Evolutionary conservation across 1,140 invertebrate species (phyloP), one percentile per base, ranked within the genome.

Genomic region (Theocolax elegans): DNA sequence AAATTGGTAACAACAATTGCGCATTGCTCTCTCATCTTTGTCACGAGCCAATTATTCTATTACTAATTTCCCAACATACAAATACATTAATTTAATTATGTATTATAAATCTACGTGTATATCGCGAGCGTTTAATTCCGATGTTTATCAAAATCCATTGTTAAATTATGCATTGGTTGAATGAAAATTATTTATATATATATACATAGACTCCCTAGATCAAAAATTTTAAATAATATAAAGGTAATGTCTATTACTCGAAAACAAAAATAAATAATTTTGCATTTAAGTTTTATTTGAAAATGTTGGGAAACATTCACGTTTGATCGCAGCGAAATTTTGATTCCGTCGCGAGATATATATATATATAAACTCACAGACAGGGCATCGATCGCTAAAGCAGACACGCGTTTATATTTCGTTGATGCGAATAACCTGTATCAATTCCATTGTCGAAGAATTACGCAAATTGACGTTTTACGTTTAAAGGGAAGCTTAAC

Each of bases 381-480:
- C n/a, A n/a, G n/a, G n/a, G n/a, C n/a, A n/a, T n/a, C n/a, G n/a
- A n/a, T n/a, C n/a, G n/a, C n/a, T n/a, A n/a, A n/a, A n/a, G n/a
- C n/a, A n/a, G n/a, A n/a, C n/a, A n/a, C n/a, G n/a, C n/a, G n/a
- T n/a, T n/a, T n/a, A 13, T 21, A 54, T 66, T 54, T 44, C 0
- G n/a, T 19, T 44, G 23, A 53, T 29, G 35, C 53, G 40, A 21
- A 58, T 46, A 58, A 66, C 21, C 49, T 44, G 49, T 66, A 66
- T 66, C 49, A 38, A 3, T 64, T 49, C 62, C 46, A 51, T 66
- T 54, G 29, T 29, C 49, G 40, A 48, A 53, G 51, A 58, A 56
- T 48, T 58, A 53, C 25, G 40, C 40, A 67, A 67, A 58, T 67
- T 67, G 53, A 67, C 53, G 53, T 67, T 58, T 67, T 56, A 44